Evolutionary conservation across 2,797 vertebrate species (phyloP), one percentile per base, ranked within the genome.

Genomic region (Notolabrus celidotus): DNA sequence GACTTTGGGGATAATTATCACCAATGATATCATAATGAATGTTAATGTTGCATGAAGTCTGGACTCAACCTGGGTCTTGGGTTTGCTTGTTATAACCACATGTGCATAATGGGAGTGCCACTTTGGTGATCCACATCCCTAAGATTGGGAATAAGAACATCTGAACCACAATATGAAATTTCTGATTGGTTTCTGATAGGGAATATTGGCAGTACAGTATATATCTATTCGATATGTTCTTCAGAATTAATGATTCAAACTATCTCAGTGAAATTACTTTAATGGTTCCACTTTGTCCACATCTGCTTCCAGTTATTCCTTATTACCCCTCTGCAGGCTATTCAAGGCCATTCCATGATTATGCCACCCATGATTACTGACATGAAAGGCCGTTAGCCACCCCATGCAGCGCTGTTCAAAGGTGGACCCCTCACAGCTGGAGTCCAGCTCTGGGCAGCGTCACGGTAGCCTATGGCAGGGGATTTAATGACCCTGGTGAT

Each of bases 381-480:
- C 83, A 88, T 89, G 77, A 82, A 87, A 85, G 74, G 33, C 64
- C 70, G 77, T 74, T n/a, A 45, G 71, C 53, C 71, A 23, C 55
- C 77, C 27, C 80, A 49, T 43, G 55, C 71, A 22, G 74, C 3
- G 71, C 75, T 77, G 68, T 84, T 86, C 74, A 89, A 87, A 89
- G 84, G 83, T 87, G 79, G 73, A 68, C 67, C 66, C 23, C 78
- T 79, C 80, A 27, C 85, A 86, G 83, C 69, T 77, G 76, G 84
- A 90, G 52, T 79, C 51, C 71, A 47, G 66, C 86, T 29, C 51
- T 36, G 27, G 74, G 74, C 74, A 66, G 41, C 33, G 78, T 62
- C 66, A 50, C 70, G 71, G 64, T 58, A 54, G 63, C 76, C 67
- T 64, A 53, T 27, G 74, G 57, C 27, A 45, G 62, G 36, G 10